Base-by-base conservation (phyloP, 2,888 invertebrate genomes). In the Cloeon dipterum region DNA sequence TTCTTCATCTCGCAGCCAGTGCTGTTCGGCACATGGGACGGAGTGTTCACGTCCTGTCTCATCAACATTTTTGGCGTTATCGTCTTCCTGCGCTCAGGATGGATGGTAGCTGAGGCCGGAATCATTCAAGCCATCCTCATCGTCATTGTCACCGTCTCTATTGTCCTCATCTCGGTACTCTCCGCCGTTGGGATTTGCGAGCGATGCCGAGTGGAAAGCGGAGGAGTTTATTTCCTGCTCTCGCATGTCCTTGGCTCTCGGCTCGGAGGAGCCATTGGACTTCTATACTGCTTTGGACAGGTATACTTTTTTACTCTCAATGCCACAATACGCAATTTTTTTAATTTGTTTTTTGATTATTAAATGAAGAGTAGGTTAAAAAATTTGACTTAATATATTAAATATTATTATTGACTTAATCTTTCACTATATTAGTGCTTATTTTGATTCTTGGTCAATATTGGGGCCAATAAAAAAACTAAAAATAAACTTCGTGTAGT, bases 51-150 rank as follows among this genome's bases (percentile, higher is more conserved):
- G 38, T 89, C 93, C 36, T 93, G 91, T 54, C 72, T 96, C 49
- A 89, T 94, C 52, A 94, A 94, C 58, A 86, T 94, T 40, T 89
- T 96, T 62, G 93, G 94, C 50, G 93, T 94, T 1, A 91, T 94
- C 55, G 89, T 94, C 41, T 94, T 96, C 58, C 63, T 96, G 41
- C 66, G 94, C 48, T 86, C 91, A 42, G 94, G 94, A 43, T 96
- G 94, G 94, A 86, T 96, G 52, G 93, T 96, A 36, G 91, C 81
- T 26, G 77, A 86, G 58, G 83, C 83, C 42, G 85, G 85, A 40
- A 67, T 82, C 46, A 61, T 81, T 36, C 70, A 77, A 65, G 82
- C 78, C 40, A 67, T 81, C 42, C 57, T 81, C 44, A 81, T 85
- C 47, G 74, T 85, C 42, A 61, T 83, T 49, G 74, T 66, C 67